Base-by-base conservation (phyloP, 2,888 invertebrate genomes). In the Drepana falcataria region DNA sequence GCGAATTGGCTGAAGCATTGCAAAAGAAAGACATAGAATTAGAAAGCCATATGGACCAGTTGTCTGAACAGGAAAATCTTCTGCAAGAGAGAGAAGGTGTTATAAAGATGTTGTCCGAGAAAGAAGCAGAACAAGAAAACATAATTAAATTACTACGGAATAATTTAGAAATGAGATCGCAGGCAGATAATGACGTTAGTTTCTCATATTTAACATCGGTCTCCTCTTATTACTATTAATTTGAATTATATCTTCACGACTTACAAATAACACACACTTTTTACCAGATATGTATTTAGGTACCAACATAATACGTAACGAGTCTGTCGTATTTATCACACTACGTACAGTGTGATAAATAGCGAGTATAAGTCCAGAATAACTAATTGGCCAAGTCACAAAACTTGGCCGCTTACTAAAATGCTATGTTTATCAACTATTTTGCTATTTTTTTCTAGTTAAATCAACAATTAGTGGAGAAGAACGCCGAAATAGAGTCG, bases 41-140 rank as follows among this genome's bases (percentile, higher is more conserved):
- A 51, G 75, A 80, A 9, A 66, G 72, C 6, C 68, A 75, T 3
- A 49, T 69, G 4, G 68, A 77, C 47, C 71, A 59, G 2, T 55
- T 82, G 33, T 55, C 69, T 5, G 72, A 79, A 55, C 78, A 81
- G 58, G 79, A 79, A 55, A 61, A 68, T 21, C 48, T 71, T 35
- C 56, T 88, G 54, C 68, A 81, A 52, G 73, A 86, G 62, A 78
- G 76, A 56, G 78, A 85, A 35, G 67, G 56, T 35, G 51, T 82
- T 2, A 77, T 89, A 47, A 81, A 83, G 60, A 79, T 77, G 59
- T 59, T 88, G 34, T 71, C 81, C n/a, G 74, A 75, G 37, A 87
- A 86, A 57, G 83, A 85, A 60, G 81, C 83, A 58, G 85, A 90
- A 64, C 85, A 88, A 56, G 64, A 66, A 3, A 85, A 83, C 56